phyloP scores from a whole-genome alignment of 2,113 vertebrate species.

The Zootoca vivipara region DNA sequence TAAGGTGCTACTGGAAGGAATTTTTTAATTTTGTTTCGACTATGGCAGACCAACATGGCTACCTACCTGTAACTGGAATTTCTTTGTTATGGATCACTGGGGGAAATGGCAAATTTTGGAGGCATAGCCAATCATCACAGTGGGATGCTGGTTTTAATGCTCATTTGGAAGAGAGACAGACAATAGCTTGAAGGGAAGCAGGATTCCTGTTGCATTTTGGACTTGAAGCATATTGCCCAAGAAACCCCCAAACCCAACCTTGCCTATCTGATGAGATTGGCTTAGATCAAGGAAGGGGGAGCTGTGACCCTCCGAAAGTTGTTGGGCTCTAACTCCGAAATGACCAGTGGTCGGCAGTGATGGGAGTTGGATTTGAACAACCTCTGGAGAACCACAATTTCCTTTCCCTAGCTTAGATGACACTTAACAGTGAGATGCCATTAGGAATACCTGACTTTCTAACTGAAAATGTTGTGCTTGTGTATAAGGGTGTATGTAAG shows the following conservation, averaged over 20 bases:
- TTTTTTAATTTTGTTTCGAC: no score
- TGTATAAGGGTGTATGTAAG: slow-evolving; percentile 56
- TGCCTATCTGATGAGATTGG: slow-evolving; percentile 25
- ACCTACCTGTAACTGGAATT: no score
- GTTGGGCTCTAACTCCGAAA: no score
- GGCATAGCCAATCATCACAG: background rate
- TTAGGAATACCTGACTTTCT: slow-evolving; percentile 25
- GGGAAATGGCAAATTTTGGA: slow-evolving; percentile 33
- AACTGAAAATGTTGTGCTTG: slow-evolving; percentile 30
- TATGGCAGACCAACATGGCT: no score
- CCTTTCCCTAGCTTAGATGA: background rate
- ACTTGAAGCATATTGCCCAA: background rate
- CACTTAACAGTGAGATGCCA: slow-evolving; percentile 12
- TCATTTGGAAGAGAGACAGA: background rate
- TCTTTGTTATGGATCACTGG: background rate
- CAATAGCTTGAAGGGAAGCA: background rate
- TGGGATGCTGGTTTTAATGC: background rate
- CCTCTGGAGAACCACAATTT: no score
- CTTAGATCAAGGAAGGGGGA: background rate
- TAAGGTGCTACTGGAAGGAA: no score
- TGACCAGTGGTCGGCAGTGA: no score
- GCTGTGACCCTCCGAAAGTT: no score
- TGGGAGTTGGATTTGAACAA: no score
- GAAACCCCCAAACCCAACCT: slow-evolving; percentile 6
- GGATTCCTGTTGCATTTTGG: background rate